Evolutionary conservation across 2,113 vertebrate genomes (phyloP).

Genomic region (Zootoca vivipara): DNA sequence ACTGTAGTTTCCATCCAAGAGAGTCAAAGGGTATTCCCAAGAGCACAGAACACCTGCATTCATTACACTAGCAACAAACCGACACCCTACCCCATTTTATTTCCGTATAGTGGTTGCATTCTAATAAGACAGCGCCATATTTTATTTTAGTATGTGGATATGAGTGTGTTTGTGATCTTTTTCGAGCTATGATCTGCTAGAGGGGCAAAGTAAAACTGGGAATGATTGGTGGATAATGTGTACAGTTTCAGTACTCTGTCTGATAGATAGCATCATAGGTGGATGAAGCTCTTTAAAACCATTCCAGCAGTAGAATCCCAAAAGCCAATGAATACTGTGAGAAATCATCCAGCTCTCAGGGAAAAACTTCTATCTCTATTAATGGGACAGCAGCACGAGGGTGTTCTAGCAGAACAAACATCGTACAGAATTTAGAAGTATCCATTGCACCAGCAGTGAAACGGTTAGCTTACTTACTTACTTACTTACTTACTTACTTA

Average conservation of each 20-base stretch:
- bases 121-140: background rate
- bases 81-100: background rate
- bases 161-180: background rate
- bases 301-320: background rate
- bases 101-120: background rate
- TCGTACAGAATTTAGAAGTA: background rate
- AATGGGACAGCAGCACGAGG: background rate
- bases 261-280: background rate
- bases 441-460: background rate
- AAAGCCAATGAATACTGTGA: background rate
- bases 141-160: background rate
- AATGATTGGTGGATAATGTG: background rate
- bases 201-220: background rate
- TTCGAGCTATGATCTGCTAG: background rate
- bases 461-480: too few relatives aligned
- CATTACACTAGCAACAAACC: background rate
- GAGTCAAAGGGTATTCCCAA: fast-evolving
- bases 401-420: background rate
- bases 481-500: too few relatives aligned
- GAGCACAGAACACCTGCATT: background rate
- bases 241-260: background rate
- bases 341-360: background rate
- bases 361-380: background rate
- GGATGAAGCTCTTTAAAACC: background rate
- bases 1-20: background rate